Base-by-base conservation (phyloP, 2,113 vertebrate genomes). In the Ameiurus melas region DNA sequence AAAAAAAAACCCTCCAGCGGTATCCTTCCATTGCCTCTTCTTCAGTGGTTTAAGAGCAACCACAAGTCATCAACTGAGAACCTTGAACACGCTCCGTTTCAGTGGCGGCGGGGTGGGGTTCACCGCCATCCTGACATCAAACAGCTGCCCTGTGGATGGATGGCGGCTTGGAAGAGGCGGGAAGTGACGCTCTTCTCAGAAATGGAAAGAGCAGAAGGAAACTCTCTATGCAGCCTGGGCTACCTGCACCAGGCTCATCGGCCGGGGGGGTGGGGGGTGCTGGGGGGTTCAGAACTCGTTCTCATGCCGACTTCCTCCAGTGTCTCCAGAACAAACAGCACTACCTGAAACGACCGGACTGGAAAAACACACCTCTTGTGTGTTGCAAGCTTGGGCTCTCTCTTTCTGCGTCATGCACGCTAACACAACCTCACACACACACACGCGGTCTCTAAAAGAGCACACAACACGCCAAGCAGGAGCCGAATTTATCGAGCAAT, bases 271-370 rank as follows among this genome's bases (percentile, higher is more conserved):
- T 5, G 43, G 43, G 90, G 92, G 94, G n/a, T n/a, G n/a, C n/a
- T n/a, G n/a, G n/a, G n/a, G n/a, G n/a, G n/a, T n/a, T n/a, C n/a
- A n/a, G n/a, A 94, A 93, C 93, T 94, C 73, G 94, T 94, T 95
- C 94, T 95, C 93, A 92, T 93, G 92, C 92, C 91, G 84, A 94
- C 94, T 95, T 95, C 95, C 95, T 95, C 90, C 78, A 91, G 90
- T 87, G 90, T 51, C 92, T 95, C 94, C 95, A 96, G 95, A 94
- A 94, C 92, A 95, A 96, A 95, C 94, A 95, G 53, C 78, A 84
- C 89, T 60, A 89, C 89, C 86, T 90, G 91, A 91, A 93, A 94
- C 89, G 94, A 92, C 93, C 92, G 91, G 83, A 90, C 92, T 94
- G 94, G 93, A 93, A 94, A 95, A 95, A 96, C 90, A 95, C 91